phyloP scores from a whole-genome alignment of 2,888 invertebrate species.

The Aleiodes leptofemur region DNA sequence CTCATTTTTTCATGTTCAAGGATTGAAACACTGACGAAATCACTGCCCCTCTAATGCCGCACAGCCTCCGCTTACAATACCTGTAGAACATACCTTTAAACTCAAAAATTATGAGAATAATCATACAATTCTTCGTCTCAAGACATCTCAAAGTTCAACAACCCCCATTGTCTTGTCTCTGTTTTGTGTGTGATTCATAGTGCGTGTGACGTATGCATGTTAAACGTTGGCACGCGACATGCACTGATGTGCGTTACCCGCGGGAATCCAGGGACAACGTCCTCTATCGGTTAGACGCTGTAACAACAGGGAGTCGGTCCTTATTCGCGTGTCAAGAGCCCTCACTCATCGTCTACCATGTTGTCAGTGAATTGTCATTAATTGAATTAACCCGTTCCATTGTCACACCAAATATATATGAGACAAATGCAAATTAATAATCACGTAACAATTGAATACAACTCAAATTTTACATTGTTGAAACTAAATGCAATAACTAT shows the following conservation, averaged over 20 bases:
- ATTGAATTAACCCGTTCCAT: constrained; percentile 7
- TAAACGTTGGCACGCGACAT: constrained; percentile 23
- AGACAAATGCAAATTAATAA: too few species aligned
- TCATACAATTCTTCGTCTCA: too few species aligned
- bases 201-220: constrained; percentile 22
- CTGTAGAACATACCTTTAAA: too few species aligned
- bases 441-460: too few species aligned
- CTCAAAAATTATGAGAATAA: too few species aligned
- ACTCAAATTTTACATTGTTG: too few species aligned
- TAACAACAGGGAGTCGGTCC: constrained; percentile 34
- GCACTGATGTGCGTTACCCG: constrained; percentile 41
- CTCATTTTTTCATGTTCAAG: too few species aligned
- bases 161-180: constrained; percentile 12
- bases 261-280: constrained; percentile 38
- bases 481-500: not conserved
- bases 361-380: not conserved
- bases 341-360: constrained; percentile 37
- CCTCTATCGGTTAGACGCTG: constrained; percentile 25
- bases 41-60: too few species aligned
- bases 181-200: constrained; percentile 8
- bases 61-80: too few species aligned
- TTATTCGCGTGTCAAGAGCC: constrained; percentile 30
- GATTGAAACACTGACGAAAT: too few species aligned
- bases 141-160: constrained; percentile 10
- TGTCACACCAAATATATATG: not conserved